phyloP scores from a whole-genome alignment of 2,888 invertebrate genomes.

The Danaus chrysippus region DNA sequence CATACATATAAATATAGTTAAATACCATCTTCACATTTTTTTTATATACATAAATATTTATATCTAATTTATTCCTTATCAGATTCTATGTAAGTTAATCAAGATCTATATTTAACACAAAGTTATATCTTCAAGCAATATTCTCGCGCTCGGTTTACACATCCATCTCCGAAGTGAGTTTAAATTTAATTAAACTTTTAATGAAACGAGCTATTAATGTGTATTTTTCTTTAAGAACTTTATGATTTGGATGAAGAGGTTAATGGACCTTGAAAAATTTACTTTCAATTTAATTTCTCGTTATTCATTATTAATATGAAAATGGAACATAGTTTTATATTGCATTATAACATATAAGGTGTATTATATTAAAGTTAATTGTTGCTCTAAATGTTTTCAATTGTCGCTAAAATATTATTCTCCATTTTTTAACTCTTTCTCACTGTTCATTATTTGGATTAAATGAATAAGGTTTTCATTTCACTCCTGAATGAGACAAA shows the following conservation, averaged over 20 bases:
- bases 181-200: slow-evolving; percentile 73
- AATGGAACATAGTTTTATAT: no score
- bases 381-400: not conserved
- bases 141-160: slow-evolving; percentile 39
- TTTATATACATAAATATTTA: no score
- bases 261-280: no score
- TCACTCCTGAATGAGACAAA: slow-evolving; percentile 28
- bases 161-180: slow-evolving; percentile 49
- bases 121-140: no score
- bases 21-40: not conserved
- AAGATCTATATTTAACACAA: slow-evolving; percentile 36
- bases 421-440: slow-evolving; percentile 27
- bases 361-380: not conserved
- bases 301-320: no score
- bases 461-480: slow-evolving; percentile 31
- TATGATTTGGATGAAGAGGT: not conserved
- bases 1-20: no score
- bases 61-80: no score
- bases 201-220: slow-evolving; percentile 53
- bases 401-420: slow-evolving; percentile 18
- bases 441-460: slow-evolving; percentile 31
- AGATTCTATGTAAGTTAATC: slow-evolving; percentile 31
- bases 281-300: no score
- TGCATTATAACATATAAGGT: no score
- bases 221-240: slow-evolving; percentile 14